Conservation (phyloP, 2,797 vertebrate species). For the Limnodromus scolopaceus region DNA sequence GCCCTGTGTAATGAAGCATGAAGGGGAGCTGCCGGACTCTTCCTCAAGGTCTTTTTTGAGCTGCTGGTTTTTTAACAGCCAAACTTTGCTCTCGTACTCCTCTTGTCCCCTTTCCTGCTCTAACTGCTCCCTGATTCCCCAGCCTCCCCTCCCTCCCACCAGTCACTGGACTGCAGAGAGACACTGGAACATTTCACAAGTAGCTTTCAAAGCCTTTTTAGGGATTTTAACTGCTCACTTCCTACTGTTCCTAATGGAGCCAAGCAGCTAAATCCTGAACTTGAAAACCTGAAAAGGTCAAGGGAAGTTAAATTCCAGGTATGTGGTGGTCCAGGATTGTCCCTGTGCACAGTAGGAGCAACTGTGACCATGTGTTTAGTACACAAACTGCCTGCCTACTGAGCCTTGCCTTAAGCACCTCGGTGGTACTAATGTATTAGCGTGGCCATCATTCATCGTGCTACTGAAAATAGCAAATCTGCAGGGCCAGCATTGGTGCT, state of each 20-base stretch:
- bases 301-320: neutral
- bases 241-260: neutral
- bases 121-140: neutral
- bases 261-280: constrained; percentile 22
- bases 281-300: neutral
- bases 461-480: neutral
- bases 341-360: neutral
- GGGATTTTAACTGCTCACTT: neutral
- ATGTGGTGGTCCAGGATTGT: neutral
- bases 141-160: neutral
- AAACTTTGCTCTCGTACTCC: neutral
- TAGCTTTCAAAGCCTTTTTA: neutral
- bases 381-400: neutral
- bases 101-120: neutral
- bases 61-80: neutral
- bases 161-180: neutral
- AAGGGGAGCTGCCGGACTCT: neutral
- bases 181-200: neutral
- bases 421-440: neutral
- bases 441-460: fast-evolving
- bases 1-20: neutral
- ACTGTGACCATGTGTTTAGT: neutral
- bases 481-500: neutral
- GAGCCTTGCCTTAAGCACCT: neutral
- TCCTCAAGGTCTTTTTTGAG: neutral